These are phyloP conservation scores for Sarotherodon lohbergeri DNA, from an alignment of 2,113 vertebrate genomes.

Conservation along the genomic window DNA sequence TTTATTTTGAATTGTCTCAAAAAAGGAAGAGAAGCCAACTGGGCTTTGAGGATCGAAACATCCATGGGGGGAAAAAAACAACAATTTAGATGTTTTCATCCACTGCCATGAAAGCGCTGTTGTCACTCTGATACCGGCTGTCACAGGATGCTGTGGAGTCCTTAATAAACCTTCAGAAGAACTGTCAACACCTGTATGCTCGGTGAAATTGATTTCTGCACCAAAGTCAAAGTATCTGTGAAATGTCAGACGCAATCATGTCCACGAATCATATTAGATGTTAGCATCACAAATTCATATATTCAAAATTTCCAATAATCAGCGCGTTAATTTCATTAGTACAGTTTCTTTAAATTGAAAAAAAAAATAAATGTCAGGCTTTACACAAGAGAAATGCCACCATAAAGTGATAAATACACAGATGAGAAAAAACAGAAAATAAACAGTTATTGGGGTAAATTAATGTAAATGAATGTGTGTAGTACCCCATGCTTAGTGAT, in stretches of 20 bases:
- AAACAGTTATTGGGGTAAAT: background rate
- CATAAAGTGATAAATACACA: background rate
- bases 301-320: background rate
- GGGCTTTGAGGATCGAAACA: constrained; percentile 9
- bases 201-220: background rate
- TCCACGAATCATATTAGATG: background rate
- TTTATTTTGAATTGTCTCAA: background rate
- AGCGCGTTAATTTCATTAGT: background rate
- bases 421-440: background rate
- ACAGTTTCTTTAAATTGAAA: background rate
- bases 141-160: background rate
- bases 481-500: background rate
- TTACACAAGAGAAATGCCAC: background rate
- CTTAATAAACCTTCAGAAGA: constrained; percentile 10
- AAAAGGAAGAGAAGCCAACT: background rate
- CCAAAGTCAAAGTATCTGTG: background rate
- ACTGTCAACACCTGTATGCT: background rate
- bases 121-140: background rate
- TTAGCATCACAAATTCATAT: background rate
- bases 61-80: background rate
- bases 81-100: background rate
- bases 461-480: background rate
- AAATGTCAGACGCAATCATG: background rate
- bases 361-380: background rate
- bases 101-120: background rate